A percentile compares a stretch with the other conserved stretches of the same genome.
Evolutionary conservation across 1,140 invertebrate species (phyloP).

Genomic region (Bombus polaris): DNA sequence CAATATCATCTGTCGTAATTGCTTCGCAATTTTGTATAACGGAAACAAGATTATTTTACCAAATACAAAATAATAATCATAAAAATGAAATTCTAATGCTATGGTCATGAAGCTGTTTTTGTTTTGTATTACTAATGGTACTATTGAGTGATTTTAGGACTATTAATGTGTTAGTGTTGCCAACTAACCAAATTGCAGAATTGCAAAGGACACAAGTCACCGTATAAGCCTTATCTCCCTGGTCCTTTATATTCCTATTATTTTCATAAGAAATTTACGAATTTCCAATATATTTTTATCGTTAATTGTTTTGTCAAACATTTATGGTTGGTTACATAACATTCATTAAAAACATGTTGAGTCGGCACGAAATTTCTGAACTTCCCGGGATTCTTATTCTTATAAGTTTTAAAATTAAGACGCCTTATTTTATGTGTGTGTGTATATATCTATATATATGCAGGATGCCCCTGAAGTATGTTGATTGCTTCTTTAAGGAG

Average conservation of each 20-base stretch:
- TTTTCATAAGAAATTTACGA: background rate
- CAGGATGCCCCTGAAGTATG: background rate
- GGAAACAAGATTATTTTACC: slow-evolving; percentile 13
- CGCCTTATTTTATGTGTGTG: background rate
- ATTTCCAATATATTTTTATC: slow-evolving; percentile 1
- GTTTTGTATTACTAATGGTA: slow-evolving; percentile 80
- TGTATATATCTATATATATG: slow-evolving; percentile 5
- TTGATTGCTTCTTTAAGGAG: background rate
- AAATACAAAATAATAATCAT: slow-evolving; percentile 14
- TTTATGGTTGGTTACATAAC: slow-evolving; percentile 19
- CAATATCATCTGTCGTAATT: slow-evolving; percentile 40
- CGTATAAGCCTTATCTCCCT: slow-evolving; percentile 76
- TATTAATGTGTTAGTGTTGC: slow-evolving; percentile 81
- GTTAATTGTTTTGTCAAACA: background rate
- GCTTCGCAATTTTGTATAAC: slow-evolving; percentile 54
- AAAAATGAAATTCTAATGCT: slow-evolving; percentile 25
- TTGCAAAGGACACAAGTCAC: slow-evolving; percentile 81
- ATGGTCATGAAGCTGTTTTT: slow-evolving; percentile 63
- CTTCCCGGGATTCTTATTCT: background rate
- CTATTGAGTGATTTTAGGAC: slow-evolving; percentile 81
- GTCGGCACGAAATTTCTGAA: slow-evolving; percentile 8
- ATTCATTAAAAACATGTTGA: slow-evolving; percentile 28
- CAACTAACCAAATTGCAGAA: slow-evolving; percentile 81
- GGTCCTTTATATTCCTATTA: slow-evolving; percentile 27
- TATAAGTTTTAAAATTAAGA: background rate